These are phyloP conservation scores for Salmo trutta DNA, from an alignment of 2,797 vertebrate genomes.

Conservation along the genomic window DNA sequence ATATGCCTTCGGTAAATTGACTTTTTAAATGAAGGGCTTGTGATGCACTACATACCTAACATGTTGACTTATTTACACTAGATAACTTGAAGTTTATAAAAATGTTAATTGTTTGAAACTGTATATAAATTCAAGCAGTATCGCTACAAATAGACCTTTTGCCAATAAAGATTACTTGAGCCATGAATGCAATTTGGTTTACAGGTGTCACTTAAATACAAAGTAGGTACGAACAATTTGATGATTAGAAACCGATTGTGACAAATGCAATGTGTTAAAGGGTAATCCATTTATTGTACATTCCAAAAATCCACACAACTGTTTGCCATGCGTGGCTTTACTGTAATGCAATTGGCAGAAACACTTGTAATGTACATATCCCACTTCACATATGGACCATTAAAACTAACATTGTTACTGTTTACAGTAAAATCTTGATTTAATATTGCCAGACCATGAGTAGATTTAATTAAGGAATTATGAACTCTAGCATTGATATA, in stretches of 20 bases:
- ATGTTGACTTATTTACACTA: slow-evolving; percentile 50
- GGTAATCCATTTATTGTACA: slow-evolving; percentile 41
- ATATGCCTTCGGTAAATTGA: slow-evolving; percentile 50
- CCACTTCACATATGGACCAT: neutral
- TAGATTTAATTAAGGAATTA: neutral
- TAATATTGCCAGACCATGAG: neutral
- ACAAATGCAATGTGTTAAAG: slow-evolving; percentile 23
- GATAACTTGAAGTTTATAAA: slow-evolving; percentile 22
- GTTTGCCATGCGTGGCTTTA: slow-evolving; percentile 32
- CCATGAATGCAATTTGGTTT: too few species aligned
- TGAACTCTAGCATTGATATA: neutral
- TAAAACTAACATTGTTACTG: neutral
- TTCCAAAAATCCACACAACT: slow-evolving; percentile 15
- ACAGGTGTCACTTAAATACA: too few species aligned
- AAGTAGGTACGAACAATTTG: neutral
- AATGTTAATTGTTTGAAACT: slow-evolving; percentile 59
- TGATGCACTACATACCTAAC: slow-evolving; percentile 65
- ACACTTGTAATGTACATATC: slow-evolving; percentile 13
- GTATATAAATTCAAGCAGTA: too few species aligned
- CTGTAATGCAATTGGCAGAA: slow-evolving; percentile 22
- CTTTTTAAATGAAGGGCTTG: slow-evolving; percentile 54
- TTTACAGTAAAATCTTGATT: neutral
- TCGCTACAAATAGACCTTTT: too few species aligned
- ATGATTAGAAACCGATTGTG: neutral
- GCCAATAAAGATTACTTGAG: too few species aligned